Evolutionary conservation across 2,797 vertebrate genomes (phyloP).

Genomic region (Danio albolineatus): DNA sequence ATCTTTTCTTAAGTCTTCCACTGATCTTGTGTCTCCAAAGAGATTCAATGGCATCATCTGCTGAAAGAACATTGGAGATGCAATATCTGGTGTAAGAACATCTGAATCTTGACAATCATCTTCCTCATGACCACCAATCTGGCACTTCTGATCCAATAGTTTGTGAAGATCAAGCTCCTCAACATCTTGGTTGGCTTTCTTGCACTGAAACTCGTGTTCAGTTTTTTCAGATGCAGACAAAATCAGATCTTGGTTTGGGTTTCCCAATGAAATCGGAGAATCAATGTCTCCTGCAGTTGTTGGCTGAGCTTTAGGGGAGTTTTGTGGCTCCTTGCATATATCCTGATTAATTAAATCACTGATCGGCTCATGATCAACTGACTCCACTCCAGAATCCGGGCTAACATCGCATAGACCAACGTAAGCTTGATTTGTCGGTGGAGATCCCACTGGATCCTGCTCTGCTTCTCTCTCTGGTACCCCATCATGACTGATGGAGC

Average conservation of each 20-base stretch:
- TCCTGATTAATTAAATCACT: not conserved
- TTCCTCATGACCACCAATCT: conserved; percentile 10
- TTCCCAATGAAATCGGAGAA: conserved; percentile 1
- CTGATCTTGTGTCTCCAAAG: conserved; percentile 19
- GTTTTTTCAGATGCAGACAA: not conserved
- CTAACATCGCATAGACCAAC: conserved; percentile 13
- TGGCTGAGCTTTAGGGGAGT: not conserved
- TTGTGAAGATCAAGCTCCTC: conserved; percentile 46
- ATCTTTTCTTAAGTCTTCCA: not conserved
- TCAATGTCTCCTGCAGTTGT: not conserved
- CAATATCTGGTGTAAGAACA: not conserved
- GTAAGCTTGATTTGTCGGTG: conserved; percentile 39
- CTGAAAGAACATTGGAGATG: conserved; percentile 26
- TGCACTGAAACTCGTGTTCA: not conserved
- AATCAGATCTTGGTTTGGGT: not conserved
- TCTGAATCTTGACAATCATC: not conserved
- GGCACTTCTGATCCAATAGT: conserved; percentile 57
- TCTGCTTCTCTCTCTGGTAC: conserved; percentile 54
- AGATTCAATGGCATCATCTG: conserved; percentile 34
- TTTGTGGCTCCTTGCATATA: not conserved
- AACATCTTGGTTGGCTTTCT: conserved; percentile 1
- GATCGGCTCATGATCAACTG: conserved; percentile 4
- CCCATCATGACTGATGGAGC: conserved; percentile 73
- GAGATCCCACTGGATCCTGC: not conserved
- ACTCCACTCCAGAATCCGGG: conserved; percentile 35